Evolutionary conservation across 2,113 vertebrate species (phyloP).

Genomic region (Polypterus senegalus): DNA sequence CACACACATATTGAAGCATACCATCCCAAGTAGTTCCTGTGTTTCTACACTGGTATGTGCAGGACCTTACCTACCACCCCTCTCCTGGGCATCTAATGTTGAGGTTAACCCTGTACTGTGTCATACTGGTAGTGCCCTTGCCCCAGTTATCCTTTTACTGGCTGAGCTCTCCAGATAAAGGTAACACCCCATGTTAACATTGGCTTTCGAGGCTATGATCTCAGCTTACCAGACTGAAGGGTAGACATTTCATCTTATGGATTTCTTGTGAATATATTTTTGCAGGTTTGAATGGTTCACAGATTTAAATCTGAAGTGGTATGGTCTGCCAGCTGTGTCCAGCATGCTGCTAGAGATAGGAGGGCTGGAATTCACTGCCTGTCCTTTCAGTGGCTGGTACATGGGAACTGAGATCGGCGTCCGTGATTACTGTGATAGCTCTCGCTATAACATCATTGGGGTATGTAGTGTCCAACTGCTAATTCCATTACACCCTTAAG

Average conservation of each 20-base stretch:
- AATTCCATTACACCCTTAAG: background rate
- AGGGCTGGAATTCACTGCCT: conserved; percentile 82
- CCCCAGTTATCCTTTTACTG: too few relatives aligned
- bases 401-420: conserved; percentile 98
- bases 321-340: conserved; percentile 79
- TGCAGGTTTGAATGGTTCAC: conserved; percentile 86
- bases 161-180: too few relatives aligned
- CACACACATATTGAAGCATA: too few relatives aligned
- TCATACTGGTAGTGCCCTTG: too few relatives aligned
- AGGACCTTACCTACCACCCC: too few relatives aligned
- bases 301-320: conserved; percentile 88
- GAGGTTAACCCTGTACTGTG: too few relatives aligned
- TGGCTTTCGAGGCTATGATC: background rate
- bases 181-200: too few relatives aligned
- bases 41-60: too few relatives aligned
- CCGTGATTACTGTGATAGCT: conserved; percentile 88
- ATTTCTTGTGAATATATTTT: background rate
- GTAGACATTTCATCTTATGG: background rate
- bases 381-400: conserved; percentile 97
- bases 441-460: conserved; percentile 92
- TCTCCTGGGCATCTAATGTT: too few relatives aligned
- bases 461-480: conserved; percentile 30
- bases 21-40: too few relatives aligned
- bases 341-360: conserved; percentile 94
- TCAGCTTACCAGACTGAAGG: background rate